A percentile compares a stretch with the other conserved stretches of the same genome.
phyloP scores from a whole-genome alignment of 2,797 vertebrate species.

The Xyrichtys novacula region DNA sequence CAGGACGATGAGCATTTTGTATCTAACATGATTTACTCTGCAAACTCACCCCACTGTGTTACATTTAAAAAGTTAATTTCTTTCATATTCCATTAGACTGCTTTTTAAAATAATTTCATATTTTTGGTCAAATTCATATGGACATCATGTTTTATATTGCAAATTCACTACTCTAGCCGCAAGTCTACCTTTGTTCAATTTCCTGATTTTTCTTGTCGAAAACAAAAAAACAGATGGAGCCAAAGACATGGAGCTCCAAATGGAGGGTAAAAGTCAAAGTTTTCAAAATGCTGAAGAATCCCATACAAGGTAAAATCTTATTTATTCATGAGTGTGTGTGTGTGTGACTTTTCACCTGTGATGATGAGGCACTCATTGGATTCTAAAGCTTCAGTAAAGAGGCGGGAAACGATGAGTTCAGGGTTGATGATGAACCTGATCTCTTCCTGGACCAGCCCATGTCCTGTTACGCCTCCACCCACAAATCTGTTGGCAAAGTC shows the following conservation, averaged over 20 bases:
- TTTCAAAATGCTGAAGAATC: background rate
- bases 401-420: conserved; percentile 95
- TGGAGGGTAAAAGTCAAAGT: background rate
- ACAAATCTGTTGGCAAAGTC: conserved; percentile 98
- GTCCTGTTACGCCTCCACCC: conserved; percentile 95
- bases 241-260: background rate
- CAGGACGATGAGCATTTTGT: background rate
- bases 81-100: too few species aligned
- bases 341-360: conserved; percentile 86
- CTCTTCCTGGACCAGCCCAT: conserved; percentile 97
- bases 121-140: too few species aligned
- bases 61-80: too few species aligned
- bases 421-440: conserved; percentile 98
- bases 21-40: background rate
- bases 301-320: background rate
- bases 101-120: too few species aligned
- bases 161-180: too few species aligned
- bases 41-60: background rate
- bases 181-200: too few species aligned
- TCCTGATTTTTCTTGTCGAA: too few species aligned
- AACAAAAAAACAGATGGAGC: background rate
- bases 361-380: conserved; percentile 97
- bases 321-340: background rate
- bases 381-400: conserved; percentile 96
- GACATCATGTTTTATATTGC: too few species aligned